Base-by-base conservation (phyloP, 2,888 invertebrate genomes). In the Ormyrus pomaceus region DNA sequence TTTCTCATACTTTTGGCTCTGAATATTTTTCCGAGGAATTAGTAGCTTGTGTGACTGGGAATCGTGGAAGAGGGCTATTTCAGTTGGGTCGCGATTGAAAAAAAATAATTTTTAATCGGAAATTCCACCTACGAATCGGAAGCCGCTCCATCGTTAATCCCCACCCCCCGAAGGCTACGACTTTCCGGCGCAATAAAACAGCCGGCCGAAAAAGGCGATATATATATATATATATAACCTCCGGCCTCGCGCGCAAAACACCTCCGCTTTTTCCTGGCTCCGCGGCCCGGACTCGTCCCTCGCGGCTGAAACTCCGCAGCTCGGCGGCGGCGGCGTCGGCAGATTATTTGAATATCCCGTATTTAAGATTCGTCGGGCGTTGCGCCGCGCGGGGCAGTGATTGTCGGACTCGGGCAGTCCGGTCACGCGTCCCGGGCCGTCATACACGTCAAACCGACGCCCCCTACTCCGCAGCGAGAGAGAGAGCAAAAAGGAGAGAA, bases 391-490 rank as follows among this genome's bases (percentile, higher is more conserved):
- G 11, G 58, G 58, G 76, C 90, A 89, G 90, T 90, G 90, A 90
- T 90, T 90, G 89, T 88, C 87, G 87, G 34, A 85, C 77, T 79
- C 66, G 55, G 84, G 87, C 84, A 90, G 84, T 85, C 90, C 55
- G 84, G 89, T 89, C 90, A 90, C 90, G 90, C 86, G 89, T 87
- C 86, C 77, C 83, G 86, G 88, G 88, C 89, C 89, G 90, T 90
- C 90, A 90, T 90, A 90, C 87, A 87, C 90, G 88, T 90, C 90
- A 90, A 90, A 89, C 86, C 87, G 79, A 80, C 70, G 80, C 61
- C 81, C 79, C 74, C 80, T 79, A 10, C 51, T 13, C 62, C 53
- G 69, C 2, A 56, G 56, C n/a, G 8, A 2, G 9, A n/a, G 7
- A 9, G 68, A 62, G 10, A 46, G 51, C 58, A 56, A 48, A 10